Evolutionary conservation across 1,140 invertebrate genomes (phyloP).

Genomic region (Sycobia sp.): DNA sequence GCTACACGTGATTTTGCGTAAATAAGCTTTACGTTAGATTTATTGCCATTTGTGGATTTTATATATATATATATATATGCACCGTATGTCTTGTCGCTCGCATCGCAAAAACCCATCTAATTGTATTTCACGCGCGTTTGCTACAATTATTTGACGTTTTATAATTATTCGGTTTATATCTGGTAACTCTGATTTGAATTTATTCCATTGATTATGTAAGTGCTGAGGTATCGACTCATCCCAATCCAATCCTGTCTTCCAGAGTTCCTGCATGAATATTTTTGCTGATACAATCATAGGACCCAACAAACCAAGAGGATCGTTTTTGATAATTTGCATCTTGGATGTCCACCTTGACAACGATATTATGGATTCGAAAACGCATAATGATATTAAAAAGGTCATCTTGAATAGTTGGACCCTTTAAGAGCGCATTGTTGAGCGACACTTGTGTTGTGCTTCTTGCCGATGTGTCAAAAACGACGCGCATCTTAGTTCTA

Average conservation of each 20-base stretch:
- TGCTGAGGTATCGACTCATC: background rate
- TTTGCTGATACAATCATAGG: constrained; percentile 4
- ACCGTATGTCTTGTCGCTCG: constrained; percentile 35
- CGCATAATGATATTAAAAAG: too few relatives aligned
- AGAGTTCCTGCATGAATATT: constrained; percentile 22
- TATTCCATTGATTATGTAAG: constrained; percentile 11
- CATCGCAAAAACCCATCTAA: constrained; percentile 42
- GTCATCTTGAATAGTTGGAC: background rate
- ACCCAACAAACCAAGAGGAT: constrained; percentile 23
- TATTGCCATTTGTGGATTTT: background rate
- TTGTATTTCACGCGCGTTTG: background rate
- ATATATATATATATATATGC: constrained; percentile 33
- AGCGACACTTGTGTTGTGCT: background rate
- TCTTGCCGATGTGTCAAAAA: background rate
- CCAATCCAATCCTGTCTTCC: constrained; percentile 29
- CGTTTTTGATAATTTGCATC: constrained; percentile 35
- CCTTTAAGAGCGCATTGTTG: background rate
- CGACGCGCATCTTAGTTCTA: background rate
- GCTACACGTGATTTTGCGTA: constrained; percentile 17
- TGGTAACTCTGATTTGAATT: background rate
- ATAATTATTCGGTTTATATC: background rate
- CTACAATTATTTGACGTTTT: background rate
- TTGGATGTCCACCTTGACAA: background rate
- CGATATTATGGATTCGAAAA: background rate
- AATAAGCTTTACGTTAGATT: background rate